Conservation (phyloP, 1,140 invertebrate genomes). For the Asobara japonica region DNA sequence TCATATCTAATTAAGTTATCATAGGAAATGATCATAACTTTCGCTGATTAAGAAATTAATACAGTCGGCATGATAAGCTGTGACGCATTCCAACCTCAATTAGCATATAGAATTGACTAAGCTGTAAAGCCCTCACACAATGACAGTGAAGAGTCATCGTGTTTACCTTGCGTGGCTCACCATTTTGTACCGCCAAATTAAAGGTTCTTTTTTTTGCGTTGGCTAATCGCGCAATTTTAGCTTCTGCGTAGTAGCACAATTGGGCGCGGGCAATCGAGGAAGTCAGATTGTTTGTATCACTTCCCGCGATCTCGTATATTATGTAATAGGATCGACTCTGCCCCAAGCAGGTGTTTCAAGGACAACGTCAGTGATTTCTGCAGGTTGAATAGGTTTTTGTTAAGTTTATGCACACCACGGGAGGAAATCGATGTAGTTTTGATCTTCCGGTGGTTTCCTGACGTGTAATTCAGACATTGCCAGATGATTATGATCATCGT, state of each 20-base stretch:
- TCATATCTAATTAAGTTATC: background rate
- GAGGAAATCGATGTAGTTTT: background rate
- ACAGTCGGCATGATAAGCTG: background rate
- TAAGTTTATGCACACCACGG: background rate
- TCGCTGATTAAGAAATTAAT: background rate
- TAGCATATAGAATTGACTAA: background rate
- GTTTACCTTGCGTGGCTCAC: background rate
- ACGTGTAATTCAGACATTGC: background rate
- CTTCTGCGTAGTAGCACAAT: background rate
- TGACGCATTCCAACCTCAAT: background rate
- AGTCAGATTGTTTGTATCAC: slow-evolving; percentile 42
- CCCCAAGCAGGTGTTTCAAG: slow-evolving; percentile 40
- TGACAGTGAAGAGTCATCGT: slow-evolving; percentile 16
- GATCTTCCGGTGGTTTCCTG: background rate
- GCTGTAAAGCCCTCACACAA: background rate
- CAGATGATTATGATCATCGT: background rate
- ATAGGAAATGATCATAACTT: background rate
- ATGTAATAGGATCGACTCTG: slow-evolving; percentile 42
- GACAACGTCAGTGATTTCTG: slow-evolving; percentile 25
- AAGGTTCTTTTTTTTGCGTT: background rate
- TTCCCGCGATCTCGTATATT: slow-evolving; percentile 44
- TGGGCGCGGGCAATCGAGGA: slow-evolving; percentile 33
- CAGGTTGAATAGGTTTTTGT: background rate
- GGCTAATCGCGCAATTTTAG: background rate
- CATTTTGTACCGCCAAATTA: background rate